Evolutionary conservation across 2,113 vertebrate genomes (phyloP).

Genomic region (Uria aalge): DNA sequence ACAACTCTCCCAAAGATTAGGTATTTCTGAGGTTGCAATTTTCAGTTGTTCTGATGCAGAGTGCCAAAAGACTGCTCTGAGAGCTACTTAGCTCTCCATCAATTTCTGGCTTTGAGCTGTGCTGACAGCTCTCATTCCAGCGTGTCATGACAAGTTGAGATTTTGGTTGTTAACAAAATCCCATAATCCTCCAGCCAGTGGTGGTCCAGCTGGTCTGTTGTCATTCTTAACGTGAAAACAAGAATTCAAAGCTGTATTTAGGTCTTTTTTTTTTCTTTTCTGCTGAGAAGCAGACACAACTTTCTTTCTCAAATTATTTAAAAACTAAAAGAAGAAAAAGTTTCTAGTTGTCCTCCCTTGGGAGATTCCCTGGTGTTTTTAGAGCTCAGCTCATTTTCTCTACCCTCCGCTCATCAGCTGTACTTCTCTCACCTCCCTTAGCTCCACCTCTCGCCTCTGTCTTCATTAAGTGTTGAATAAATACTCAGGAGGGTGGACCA

Average conservation of each 20-base stretch:
- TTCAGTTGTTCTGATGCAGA: neutral
- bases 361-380: neutral
- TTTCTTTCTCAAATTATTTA: neutral
- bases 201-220: neutral
- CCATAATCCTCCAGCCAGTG: neutral
- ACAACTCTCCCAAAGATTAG: neutral
- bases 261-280: neutral
- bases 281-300: neutral
- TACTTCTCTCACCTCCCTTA: neutral
- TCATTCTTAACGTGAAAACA: neutral
- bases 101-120: neutral
- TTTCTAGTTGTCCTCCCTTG: neutral
- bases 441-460: neutral
- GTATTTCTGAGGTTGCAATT: neutral
- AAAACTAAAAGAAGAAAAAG: neutral
- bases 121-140: neutral
- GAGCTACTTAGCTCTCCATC: neutral
- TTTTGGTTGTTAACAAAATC: neutral
- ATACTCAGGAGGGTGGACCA: neutral
- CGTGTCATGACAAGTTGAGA: accelerated
- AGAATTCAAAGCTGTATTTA: neutral
- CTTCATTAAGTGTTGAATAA: neutral
- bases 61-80: neutral
- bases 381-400: neutral
- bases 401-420: neutral